Evolutionary conservation across 2,888 invertebrate species (phyloP), one percentile per base, ranked within the genome.

Genomic region (Sesia apiformis): DNA sequence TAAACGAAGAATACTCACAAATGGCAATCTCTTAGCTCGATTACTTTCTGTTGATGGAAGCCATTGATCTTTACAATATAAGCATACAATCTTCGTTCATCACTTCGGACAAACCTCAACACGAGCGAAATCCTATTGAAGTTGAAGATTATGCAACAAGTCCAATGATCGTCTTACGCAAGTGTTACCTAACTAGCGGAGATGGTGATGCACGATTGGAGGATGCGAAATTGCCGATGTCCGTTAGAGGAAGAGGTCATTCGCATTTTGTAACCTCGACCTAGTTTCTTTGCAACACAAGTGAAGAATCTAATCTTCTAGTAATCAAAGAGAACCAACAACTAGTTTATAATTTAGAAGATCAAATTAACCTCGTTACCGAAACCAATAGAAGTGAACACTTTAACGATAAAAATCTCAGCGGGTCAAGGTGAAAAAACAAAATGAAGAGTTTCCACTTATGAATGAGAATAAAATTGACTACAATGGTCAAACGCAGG

Each of bases 161-260:
- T 61, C 64, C 57, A 66, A 64, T 64, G 65, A 66, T 62, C 58
- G 57, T 53, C 61, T 84, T 80, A 70, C 69, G 72, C 71, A 84
- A 84, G 59, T 60, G 60, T 84, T 83, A 75, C 70, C 66, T 78
- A 83, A 84, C 64, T 58, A 56, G 59, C 53, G 53, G 62, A 68
- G 65, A 65, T 64, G 63, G 63, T 61, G 56, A 60, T 60, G 67
- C 66, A 63, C 67, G 67, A 70, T 23, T 23, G 23, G 63, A 63
- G 69, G 66, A 67, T 64, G 70, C 76, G 77, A 50, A 57, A 59
- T 55, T 58, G 56, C 58, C 53, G 55, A 57, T 60, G 59, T 60
- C 57, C 53, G 61, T 61, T 58, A 57, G 50, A 39, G 53, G 55
- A 52, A 53, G 40, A 43, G 40, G 53, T 52, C 49, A 7, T 52